Evolutionary conservation across 2,888 invertebrate genomes (phyloP).

Genomic region (Trissolcus japonicus): DNA sequence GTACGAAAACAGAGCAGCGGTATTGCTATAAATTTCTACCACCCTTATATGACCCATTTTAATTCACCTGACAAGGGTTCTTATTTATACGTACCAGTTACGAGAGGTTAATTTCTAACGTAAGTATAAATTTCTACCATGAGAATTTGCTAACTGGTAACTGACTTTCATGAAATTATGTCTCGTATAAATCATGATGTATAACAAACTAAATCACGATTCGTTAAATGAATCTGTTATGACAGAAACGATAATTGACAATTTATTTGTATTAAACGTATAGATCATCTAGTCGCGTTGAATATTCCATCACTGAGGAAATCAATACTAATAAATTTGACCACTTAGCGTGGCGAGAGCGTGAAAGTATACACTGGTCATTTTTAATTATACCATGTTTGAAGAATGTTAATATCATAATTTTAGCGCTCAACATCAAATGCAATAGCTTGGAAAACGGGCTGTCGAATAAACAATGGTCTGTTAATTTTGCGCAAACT

Average conservation of each 20-base stretch:
- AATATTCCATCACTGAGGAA: no score
- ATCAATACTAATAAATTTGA: not conserved
- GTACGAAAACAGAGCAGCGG: not conserved
- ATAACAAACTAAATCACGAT: constrained; percentile 9
- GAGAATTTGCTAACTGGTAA: constrained; percentile 14
- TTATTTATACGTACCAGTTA: constrained; percentile 25
- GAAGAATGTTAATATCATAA: constrained; percentile 1
- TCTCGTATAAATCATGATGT: not conserved
- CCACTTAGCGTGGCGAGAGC: constrained; percentile 1
- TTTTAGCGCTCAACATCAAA: constrained; percentile 7
- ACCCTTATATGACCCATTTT: constrained; percentile 39
- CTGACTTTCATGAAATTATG: constrained; percentile 8
- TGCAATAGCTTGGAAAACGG: constrained; percentile 12
- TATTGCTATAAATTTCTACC: constrained; percentile 20
- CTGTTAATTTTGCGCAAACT: constrained; percentile 15
- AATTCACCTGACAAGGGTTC: constrained; percentile 33
- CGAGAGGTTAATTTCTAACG: constrained; percentile 28
- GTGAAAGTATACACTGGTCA: not conserved
- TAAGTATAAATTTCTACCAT: constrained; percentile 17
- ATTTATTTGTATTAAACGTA: constrained; percentile 1
- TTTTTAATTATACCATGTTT: constrained; percentile 4
- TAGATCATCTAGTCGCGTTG: not conserved
- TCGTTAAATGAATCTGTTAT: constrained; percentile 4
- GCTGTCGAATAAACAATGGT: constrained; percentile 7
- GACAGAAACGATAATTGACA: constrained; percentile 2